A percentile compares a stretch with the other conserved stretches of the same genome.
phyloP scores from a whole-genome alignment of 2,888 invertebrate species.

The Drosophila anceps region DNA sequence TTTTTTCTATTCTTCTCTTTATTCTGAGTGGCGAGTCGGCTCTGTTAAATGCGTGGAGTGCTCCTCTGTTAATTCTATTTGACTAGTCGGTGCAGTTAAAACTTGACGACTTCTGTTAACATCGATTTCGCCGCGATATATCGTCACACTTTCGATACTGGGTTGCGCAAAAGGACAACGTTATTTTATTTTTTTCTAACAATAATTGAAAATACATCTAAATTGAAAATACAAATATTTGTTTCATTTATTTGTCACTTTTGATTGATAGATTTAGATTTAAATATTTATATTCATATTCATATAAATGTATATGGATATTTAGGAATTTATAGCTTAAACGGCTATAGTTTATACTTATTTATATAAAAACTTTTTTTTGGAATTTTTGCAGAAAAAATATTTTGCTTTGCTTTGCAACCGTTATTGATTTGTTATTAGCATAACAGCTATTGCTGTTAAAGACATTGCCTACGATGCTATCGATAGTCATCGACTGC shows the following conservation, averaged over 20 bases:
- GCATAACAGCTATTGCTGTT: not conserved
- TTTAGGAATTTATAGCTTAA: not conserved
- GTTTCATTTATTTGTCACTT: constrained; percentile 2
- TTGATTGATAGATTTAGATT: not conserved
- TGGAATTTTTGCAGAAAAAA: too few species aligned
- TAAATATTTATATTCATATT: not conserved
- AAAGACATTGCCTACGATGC: not conserved
- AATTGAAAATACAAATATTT: not conserved
- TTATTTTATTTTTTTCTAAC: not conserved
- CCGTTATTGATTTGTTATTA: not conserved
- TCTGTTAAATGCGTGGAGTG: constrained; percentile 15
- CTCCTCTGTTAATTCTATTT: constrained; percentile 3
- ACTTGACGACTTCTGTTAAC: not conserved
- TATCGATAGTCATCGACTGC: not conserved
- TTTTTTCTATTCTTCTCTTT: constrained; percentile 1
- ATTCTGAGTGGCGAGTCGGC: constrained; percentile 4
- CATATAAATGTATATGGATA: not conserved
- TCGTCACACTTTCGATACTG: not conserved
- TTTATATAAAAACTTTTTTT: not conserved
- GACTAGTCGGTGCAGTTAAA: not conserved
- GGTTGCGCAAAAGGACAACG: not conserved
- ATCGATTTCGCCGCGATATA: not conserved
- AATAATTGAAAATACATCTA: constrained; percentile 1
- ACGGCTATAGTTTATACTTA: not conserved
- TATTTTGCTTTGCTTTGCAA: not conserved